Conservation (phyloP, 37 sponge, comb jelly and placozoan species). For the Mnemiopsis leidyi region DNA sequence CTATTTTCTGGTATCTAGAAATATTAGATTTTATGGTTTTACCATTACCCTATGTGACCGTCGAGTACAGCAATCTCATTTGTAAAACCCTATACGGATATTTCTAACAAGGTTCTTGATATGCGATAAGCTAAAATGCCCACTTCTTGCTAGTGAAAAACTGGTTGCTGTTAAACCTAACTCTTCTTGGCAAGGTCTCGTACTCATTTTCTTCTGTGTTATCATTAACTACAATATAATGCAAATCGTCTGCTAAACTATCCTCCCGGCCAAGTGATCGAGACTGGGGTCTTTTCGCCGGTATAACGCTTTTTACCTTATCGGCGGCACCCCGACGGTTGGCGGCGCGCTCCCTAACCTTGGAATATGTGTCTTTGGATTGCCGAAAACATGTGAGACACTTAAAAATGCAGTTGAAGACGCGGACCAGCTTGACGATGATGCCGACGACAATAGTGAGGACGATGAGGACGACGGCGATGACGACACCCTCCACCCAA, state of each 20-base stretch:
- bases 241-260: constrained; percentile 33
- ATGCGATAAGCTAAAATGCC: background rate
- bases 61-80: too few species aligned
- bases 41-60: too few species aligned
- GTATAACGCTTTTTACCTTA: background rate
- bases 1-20: too few species aligned
- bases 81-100: too few species aligned
- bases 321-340: background rate
- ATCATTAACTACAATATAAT: constrained; percentile 6
- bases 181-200: background rate
- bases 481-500: constrained; percentile 52
- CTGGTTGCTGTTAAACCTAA: background rate
- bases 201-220: background rate
- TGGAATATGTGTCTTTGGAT: background rate
- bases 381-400: constrained; percentile 25
- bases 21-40: too few species aligned
- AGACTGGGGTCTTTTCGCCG: background rate
- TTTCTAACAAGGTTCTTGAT: too few species aligned
- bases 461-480: background rate
- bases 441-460: background rate
- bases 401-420: constrained; percentile 6
- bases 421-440: background rate
- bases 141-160: background rate
- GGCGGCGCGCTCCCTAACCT: background rate
- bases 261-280: background rate